Evolutionary conservation across 2,797 vertebrate species (phyloP).

Genomic region (Pantherophis vulpinus): DNA sequence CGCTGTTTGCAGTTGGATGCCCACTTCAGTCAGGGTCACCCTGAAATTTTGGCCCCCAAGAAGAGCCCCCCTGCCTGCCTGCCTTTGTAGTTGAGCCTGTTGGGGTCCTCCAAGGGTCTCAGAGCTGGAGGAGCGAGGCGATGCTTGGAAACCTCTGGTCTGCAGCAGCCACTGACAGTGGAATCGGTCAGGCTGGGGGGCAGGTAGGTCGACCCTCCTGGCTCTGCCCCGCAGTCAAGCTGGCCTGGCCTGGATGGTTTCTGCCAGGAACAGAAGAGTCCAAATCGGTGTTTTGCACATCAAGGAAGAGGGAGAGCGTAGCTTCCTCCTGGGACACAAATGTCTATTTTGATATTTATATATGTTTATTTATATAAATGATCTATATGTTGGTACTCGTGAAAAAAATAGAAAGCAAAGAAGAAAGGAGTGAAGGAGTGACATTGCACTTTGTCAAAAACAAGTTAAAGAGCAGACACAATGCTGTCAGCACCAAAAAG

Average conservation of each 20-base stretch:
- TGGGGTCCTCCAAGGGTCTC: not conserved
- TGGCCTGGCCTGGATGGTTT: not conserved
- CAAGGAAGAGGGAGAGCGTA: not conserved
- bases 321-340: not conserved
- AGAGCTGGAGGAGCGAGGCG: not conserved
- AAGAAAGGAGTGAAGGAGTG: not conserved
- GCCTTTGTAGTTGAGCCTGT: not conserved
- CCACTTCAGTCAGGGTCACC: not conserved
- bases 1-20: not conserved
- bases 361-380: conserved; percentile 27
- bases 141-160: no score
- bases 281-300: not conserved
- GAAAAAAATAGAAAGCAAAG: not conserved
- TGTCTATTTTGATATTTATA: conserved; percentile 18
- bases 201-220: not conserved
- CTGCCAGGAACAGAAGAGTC: not conserved
- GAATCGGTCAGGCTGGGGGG: not conserved
- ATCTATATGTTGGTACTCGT: conserved; percentile 7
- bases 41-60: no score
- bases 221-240: not conserved
- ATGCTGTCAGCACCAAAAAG: conserved; percentile 8
- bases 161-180: not conserved
- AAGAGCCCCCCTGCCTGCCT: no score
- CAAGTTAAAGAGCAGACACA: not conserved
- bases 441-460: conserved; percentile 20